Percentiles rank a stretch among this genome's conserved stretches.
These are phyloP conservation scores for Megalonaias nervosa DNA, from an alignment of 1,140 invertebrate species.

Conservation along the genomic window DNA sequence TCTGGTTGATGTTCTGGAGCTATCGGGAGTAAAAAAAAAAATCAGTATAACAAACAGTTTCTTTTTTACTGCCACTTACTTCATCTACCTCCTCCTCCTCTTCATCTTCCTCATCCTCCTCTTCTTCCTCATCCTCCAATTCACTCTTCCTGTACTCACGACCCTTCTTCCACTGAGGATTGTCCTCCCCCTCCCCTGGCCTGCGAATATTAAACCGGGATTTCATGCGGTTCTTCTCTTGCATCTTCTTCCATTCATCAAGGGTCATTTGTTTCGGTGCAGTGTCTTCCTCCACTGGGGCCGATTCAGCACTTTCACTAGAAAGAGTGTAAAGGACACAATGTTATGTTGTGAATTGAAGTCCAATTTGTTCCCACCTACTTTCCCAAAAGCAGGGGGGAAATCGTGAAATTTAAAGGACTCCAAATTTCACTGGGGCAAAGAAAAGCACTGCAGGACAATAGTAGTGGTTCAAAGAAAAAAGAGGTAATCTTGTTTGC, in stretches of 20 bases:
- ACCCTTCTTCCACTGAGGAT: constrained; percentile 56
- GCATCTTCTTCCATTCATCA: constrained; percentile 62
- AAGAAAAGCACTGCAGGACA: too few species aligned
- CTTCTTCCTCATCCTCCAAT: constrained; percentile 42
- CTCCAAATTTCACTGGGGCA: too few species aligned
- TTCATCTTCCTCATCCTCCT: constrained; percentile 40
- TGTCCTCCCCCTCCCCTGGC: constrained; percentile 59
- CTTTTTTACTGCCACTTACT: not conserved
- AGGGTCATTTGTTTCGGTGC: constrained; percentile 61
- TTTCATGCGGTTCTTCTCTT: constrained; percentile 51
- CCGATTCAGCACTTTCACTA: constrained; percentile 54
- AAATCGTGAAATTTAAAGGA: too few species aligned
- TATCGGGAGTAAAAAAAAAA: too few species aligned
- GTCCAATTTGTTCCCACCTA: not conserved
- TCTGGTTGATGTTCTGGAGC: too few species aligned
- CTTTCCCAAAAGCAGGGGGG: too few species aligned
- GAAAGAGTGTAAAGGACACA: constrained; percentile 1
- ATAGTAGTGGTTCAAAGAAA: too few species aligned
- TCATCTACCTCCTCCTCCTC: constrained; percentile 31
- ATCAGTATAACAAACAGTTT: too few species aligned
- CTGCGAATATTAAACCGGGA: constrained; percentile 60
- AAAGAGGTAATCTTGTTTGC: too few species aligned
- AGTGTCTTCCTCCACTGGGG: constrained; percentile 38
- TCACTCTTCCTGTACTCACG: constrained; percentile 55
- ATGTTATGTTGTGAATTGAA: not conserved